These are phyloP conservation scores for Apodemia zela DNA, from an alignment of 2,888 invertebrate genomes.

Conservation along the genomic window DNA sequence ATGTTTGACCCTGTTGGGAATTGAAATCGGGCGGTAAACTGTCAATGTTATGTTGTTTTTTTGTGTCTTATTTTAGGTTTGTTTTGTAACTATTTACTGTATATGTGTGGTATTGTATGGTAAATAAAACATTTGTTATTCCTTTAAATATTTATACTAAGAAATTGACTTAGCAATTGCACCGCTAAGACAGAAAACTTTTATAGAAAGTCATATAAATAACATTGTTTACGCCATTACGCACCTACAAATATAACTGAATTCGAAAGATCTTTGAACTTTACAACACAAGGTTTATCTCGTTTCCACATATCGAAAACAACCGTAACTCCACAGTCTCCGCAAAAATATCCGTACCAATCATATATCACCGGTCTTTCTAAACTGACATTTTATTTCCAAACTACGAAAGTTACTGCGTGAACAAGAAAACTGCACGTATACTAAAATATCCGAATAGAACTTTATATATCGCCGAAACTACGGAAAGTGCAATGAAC, in stretches of 20 bases:
- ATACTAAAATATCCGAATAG: slow-evolving; percentile 25
- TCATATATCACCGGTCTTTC: slow-evolving; percentile 54
- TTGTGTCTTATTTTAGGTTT: no score
- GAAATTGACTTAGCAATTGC: neutral
- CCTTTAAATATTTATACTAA: no score
- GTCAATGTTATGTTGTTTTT: no score
- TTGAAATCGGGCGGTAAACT: no score
- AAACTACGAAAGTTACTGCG: slow-evolving; percentile 49
- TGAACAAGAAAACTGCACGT: slow-evolving; percentile 35
- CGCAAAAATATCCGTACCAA: slow-evolving; percentile 44
- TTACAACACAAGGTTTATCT: slow-evolving; percentile 13
- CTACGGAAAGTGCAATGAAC: slow-evolving; percentile 30
- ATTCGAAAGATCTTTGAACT: slow-evolving; percentile 20
- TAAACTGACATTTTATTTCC: slow-evolving; percentile 58
- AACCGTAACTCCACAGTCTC: slow-evolving; percentile 42
- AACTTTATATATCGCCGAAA: slow-evolving; percentile 21
- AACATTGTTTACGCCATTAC: slow-evolving; percentile 14
- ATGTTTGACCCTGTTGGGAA: no score
- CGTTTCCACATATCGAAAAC: slow-evolving; percentile 42
- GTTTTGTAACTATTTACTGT: no score
- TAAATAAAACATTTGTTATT: no score
- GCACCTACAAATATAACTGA: slow-evolving; percentile 5
- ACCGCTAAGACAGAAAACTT: neutral
- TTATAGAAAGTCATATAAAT: neutral
- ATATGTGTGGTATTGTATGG: no score